Conservation (phyloP, 1,140 invertebrate genomes). For the Sycophila sp. region DNA sequence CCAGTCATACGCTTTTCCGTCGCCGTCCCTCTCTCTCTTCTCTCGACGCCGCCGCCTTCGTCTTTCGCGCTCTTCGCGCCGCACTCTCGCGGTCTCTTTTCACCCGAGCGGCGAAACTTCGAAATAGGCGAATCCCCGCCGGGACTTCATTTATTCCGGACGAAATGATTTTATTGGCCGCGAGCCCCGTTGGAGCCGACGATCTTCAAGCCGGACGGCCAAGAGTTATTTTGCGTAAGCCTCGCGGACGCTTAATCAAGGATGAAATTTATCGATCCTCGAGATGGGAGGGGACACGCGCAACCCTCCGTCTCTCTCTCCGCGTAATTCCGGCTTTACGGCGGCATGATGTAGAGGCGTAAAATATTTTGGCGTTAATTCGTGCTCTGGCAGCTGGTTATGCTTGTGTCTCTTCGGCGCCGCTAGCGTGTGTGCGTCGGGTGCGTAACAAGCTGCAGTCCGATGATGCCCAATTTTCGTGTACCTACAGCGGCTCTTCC, state of each 20-base stretch:
- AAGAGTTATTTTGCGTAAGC: constrained; percentile 23
- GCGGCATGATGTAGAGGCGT: background rate
- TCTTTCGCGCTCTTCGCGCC: background rate
- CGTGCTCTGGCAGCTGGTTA: background rate
- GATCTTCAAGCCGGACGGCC: background rate
- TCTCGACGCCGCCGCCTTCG: constrained; percentile 24
- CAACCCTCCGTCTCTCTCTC: too few relatives aligned
- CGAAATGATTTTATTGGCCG: constrained; percentile 43
- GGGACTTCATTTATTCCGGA: constrained; percentile 30
- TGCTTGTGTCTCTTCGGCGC: background rate
- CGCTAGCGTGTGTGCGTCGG: background rate
- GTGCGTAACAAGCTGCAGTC: background rate
- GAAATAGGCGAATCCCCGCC: constrained; percentile 7
- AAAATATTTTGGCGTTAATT: constrained; percentile 23
- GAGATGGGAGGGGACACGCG: constrained; percentile 4
- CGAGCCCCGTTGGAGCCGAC: background rate
- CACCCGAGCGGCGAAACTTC: constrained; percentile 30
- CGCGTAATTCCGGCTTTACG: constrained; percentile 21
- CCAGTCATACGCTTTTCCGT: constrained; percentile 42
- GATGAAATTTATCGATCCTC: constrained; percentile 28
- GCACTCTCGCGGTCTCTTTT: background rate
- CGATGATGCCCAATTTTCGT: constrained; percentile 5
- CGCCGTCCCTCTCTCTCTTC: constrained; percentile 13
- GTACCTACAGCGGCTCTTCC: background rate
- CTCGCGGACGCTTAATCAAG: constrained; percentile 21